Conservation (phyloP, 2,797 vertebrate genomes). For the Ctenosaura bakeri region DNA sequence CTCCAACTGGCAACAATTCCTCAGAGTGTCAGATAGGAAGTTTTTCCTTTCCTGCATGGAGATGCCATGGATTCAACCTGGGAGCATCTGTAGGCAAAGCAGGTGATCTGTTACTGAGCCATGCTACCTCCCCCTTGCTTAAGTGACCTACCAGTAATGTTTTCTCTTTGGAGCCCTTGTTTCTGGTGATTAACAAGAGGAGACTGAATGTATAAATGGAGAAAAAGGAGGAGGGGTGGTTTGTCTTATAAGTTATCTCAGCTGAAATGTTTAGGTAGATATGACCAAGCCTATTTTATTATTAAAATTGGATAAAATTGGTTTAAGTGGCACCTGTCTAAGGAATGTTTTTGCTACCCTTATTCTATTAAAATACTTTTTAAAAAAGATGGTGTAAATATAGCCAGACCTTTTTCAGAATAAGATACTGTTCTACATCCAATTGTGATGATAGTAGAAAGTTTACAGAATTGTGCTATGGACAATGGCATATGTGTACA, state of each 20-base stretch:
- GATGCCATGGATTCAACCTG: neutral
- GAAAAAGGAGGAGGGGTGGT: neutral
- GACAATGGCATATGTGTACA: neutral
- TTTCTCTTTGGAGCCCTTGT: neutral
- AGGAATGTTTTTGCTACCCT: neutral
- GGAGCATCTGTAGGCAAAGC: neutral
- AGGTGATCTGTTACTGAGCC: neutral
- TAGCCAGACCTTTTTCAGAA: fast-evolving
- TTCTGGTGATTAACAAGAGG: neutral
- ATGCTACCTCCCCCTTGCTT: neutral
- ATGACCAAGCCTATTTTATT: neutral
- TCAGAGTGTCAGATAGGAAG: neutral
- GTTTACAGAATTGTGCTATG: slow-evolving; percentile 26
- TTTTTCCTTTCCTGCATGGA: neutral
- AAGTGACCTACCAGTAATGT: neutral
- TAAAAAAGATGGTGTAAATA: fast-evolving
- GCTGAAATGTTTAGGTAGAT: neutral
- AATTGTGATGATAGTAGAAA: fast-evolving
- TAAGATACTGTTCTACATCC: fast-evolving
- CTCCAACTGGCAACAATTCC: neutral
- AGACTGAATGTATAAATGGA: neutral
- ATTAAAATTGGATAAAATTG: neutral
- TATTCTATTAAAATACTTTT: neutral
- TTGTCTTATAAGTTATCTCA: neutral
- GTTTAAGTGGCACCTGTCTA: neutral